Percentiles rank a stretch among this genome's conserved stretches.
These are phyloP conservation scores for Neopelma chrysocephalum DNA, from an alignment of 2,797 vertebrate genomes.

Conservation along the genomic window DNA sequence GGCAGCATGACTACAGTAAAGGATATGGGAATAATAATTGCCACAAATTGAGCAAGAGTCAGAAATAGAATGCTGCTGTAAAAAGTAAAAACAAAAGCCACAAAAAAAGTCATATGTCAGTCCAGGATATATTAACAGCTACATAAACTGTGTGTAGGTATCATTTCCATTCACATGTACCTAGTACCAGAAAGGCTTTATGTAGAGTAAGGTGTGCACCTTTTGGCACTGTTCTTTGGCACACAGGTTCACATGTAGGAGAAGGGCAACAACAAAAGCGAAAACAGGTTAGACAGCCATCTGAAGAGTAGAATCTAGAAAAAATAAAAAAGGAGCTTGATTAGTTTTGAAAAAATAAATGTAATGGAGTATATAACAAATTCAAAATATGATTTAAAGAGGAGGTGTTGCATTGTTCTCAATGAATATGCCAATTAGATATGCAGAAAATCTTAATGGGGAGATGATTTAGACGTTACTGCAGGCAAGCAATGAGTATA, in stretches of 20 bases:
- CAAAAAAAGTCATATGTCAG: neutral
- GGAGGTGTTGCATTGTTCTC: neutral
- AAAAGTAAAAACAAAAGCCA: neutral
- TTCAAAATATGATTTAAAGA: neutral
- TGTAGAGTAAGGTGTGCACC: neutral
- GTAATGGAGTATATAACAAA: neutral
- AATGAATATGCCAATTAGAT: neutral
- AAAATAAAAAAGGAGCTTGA: too few relatives aligned
- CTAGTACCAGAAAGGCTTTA: neutral
- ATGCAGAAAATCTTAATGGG: neutral
- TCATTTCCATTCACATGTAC: rapidly evolving
- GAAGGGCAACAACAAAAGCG: neutral
- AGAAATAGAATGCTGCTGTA: neutral
- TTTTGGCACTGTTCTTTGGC: neutral
- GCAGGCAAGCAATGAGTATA: neutral
- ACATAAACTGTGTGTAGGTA: neutral
- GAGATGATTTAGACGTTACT: neutral
- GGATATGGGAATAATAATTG: neutral
- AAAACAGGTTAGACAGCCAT: neutral
- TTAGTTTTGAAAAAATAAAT: neutral
- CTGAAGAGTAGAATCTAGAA: neutral
- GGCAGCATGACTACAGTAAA: neutral
- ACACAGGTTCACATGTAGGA: neutral
- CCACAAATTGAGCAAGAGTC: neutral
- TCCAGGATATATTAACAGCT: neutral